Conservation (phyloP, 2,797 vertebrate genomes). For the Vultur gryphus region DNA sequence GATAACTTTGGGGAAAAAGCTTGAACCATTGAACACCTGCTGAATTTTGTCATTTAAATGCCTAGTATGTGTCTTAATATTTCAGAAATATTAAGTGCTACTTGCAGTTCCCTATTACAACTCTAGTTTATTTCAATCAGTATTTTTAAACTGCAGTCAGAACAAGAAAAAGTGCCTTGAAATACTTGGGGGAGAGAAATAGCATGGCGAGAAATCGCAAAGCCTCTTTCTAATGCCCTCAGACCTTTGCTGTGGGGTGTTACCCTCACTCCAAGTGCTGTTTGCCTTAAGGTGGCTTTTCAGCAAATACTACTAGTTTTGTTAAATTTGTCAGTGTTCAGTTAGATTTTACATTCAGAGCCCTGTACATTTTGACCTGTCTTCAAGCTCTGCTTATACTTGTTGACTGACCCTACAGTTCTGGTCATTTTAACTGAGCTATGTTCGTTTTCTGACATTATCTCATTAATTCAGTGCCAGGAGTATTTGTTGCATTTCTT, state of each 20-base stretch:
- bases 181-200: background rate
- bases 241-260: background rate
- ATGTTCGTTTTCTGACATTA: rapidly evolving
- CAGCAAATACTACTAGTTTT: background rate
- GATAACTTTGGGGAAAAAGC: background rate
- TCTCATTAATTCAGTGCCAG: background rate
- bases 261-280: background rate
- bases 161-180: background rate
- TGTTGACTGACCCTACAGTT: background rate
- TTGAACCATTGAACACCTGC: background rate
- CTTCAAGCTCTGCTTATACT: background rate
- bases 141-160: background rate
- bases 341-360: background rate
- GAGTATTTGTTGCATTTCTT: background rate
- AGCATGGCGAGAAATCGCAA: background rate
- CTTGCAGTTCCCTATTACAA: background rate
- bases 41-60: background rate
- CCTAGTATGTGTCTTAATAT: background rate
- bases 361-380: background rate
- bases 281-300: background rate
- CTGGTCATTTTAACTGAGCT: background rate
- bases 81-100: background rate
- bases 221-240: background rate
- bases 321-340: background rate
- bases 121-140: background rate